These are phyloP conservation scores for Ptilodon capucinus DNA, from an alignment of 2,888 invertebrate species.

Conservation along the genomic window DNA sequence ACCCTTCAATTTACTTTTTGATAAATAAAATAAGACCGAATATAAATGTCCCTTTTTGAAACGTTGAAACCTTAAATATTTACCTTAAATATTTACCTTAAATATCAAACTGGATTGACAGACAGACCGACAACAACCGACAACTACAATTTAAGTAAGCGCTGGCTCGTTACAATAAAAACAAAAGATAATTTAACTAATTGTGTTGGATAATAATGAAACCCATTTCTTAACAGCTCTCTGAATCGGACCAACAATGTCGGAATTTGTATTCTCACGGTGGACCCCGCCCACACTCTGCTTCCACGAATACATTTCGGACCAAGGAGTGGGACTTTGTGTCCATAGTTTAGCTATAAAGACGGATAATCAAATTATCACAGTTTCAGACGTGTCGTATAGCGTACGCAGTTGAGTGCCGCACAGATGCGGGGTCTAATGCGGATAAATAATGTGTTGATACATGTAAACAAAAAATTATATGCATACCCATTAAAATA, in stretches of 20 bases:
- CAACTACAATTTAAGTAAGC: conserved; percentile 44
- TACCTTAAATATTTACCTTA: conserved; percentile 37
- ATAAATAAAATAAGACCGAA: conserved; percentile 10
- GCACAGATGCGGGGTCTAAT: not conserved
- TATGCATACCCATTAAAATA: conserved; percentile 14
- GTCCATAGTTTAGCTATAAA: conserved; percentile 64
- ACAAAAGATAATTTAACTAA: conserved; percentile 40
- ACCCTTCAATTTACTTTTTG: conserved; percentile 9
- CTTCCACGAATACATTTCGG: conserved; percentile 71
- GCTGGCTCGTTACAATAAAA: conserved; percentile 36
- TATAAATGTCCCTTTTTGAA: conserved; percentile 17
- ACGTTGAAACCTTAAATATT: conserved; percentile 14
- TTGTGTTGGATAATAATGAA: conserved; percentile 45
- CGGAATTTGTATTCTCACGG: conserved; percentile 74
- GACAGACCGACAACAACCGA: conserved; percentile 38
- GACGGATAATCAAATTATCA: conserved; percentile 54
- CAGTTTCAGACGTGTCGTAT: conserved; percentile 48
- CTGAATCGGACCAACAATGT: conserved; percentile 52
- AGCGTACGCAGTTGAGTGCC: not conserved
- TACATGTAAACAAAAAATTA: conserved; percentile 20
- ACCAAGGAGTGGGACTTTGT: conserved; percentile 63
- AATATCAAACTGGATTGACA: conserved; percentile 37
- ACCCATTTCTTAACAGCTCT: conserved; percentile 48
- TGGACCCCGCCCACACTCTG: conserved; percentile 57
- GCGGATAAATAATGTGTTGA: not conserved